Evolutionary conservation across 2,113 vertebrate species (phyloP), one percentile per base, ranked within the genome.

Genomic region (Reinhardtius hippoglossoides): DNA sequence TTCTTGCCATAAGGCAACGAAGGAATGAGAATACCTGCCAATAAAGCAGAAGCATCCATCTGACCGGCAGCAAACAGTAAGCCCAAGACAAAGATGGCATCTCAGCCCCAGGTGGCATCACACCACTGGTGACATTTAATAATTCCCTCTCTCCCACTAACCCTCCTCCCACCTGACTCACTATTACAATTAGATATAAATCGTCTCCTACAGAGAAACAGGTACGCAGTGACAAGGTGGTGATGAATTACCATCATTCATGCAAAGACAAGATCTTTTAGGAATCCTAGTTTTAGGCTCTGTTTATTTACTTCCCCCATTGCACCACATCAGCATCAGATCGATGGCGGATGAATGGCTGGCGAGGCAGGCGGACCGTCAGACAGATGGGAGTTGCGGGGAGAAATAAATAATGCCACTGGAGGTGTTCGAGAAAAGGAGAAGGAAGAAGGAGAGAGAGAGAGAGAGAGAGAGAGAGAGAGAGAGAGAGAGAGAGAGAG

Each of bases 251-350:
- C 83, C 61, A 5, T 74, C 81, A 84, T 87, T 90, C 87, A 90
- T 78, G 88, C 90, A 90, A 87, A 92, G 89, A 89, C 89, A 88
- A 88, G 87, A 91, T 90, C 88, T 92, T 90, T 84, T 78, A 87
- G 87, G 89, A 91, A 81, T 91, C 88, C 83, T 87, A 86, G 85
- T 88, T 84, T 85, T 63, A 31, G 80, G 78, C 79, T 87, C 75
- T 88, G 85, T 91, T 90, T 91, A 92, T 92, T 92, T 91, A 90
- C 89, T 84, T 78, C 82, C 78, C 83, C 85, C 88, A 84, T 90
- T 84, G 76, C 83, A 71, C 72, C 83, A 81, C 87, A 90, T 90
- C 88, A 89, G 88, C 87, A 83, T 69, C 81, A 67, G 82, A 86
- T 78, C 86, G 86, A 84, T 48, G 83, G 81, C 72, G 87, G 86